Conservation (phyloP, 2,888 invertebrate genomes). For the Rotaria sp. region DNA sequence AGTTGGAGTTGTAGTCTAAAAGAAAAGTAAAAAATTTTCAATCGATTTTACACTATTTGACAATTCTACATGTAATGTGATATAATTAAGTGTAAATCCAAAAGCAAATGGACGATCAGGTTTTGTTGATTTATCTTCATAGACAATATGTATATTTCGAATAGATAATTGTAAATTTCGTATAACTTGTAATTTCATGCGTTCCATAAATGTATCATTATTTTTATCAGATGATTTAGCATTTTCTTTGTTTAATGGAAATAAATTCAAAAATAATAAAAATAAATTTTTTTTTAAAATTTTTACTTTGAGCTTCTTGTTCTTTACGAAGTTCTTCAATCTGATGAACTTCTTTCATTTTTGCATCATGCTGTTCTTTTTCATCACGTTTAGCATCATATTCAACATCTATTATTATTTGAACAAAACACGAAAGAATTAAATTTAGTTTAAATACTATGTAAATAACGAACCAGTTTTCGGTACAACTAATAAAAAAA, state of each 20-base stretch:
- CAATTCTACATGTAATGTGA: slow-evolving; percentile 33
- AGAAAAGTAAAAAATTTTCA: not conserved
- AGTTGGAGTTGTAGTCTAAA: slow-evolving; percentile 74
- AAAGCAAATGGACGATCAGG: slow-evolving; percentile 60
- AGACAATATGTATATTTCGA: slow-evolving; percentile 60
- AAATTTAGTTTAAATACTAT: not conserved
- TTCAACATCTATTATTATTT: slow-evolving; percentile 56
- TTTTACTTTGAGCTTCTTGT: not conserved
- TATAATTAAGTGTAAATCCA: slow-evolving; percentile 71
- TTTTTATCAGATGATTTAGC: slow-evolving; percentile 46
- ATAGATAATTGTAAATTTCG: slow-evolving; percentile 60
- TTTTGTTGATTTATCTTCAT: slow-evolving; percentile 59
- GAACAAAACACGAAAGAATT: not conserved
- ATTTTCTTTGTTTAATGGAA: not conserved
- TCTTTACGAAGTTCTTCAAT: slow-evolving; percentile 63
- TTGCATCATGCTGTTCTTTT: slow-evolving; percentile 67
- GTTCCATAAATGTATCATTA: slow-evolving; percentile 59
- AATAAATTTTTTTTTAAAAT: not conserved
- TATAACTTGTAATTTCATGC: slow-evolving; percentile 60
- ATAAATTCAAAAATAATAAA: not conserved
- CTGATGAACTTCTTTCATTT: slow-evolving; percentile 70
- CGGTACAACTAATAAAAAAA: slow-evolving; percentile 81
- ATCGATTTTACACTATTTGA: not conserved
- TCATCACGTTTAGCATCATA: slow-evolving; percentile 81
- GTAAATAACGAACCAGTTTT: slow-evolving; percentile 56